A percentile compares a stretch with the other conserved stretches of the same genome.
phyloP scores from a whole-genome alignment of 2,888 invertebrate species.

The Trichopria drosophilae region DNA sequence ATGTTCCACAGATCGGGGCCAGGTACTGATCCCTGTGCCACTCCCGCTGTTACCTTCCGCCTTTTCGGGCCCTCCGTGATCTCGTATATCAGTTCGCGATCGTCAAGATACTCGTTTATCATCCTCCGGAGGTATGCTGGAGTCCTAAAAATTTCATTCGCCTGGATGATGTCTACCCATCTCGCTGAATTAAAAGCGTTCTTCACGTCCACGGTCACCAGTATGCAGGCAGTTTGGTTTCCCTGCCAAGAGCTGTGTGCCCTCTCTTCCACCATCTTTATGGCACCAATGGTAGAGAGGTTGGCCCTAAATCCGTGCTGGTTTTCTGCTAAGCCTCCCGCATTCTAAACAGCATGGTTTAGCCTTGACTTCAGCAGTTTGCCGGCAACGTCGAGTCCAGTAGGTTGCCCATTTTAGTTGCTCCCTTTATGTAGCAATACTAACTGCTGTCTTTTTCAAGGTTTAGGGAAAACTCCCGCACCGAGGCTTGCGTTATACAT shows the following conservation, averaged over 20 bases:
- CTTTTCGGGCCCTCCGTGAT: conserved; percentile 4
- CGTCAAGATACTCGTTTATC: conserved; percentile 26
- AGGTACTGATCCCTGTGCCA: conserved; percentile 13
- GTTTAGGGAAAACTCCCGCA: conserved; percentile 26
- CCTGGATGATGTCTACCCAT: too few relatives aligned
- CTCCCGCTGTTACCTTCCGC: not conserved
- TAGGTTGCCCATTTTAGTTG: too few relatives aligned
- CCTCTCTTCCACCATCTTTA: conserved; percentile 26
- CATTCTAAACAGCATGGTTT: conserved; percentile 22
- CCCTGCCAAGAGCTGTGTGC: too few relatives aligned
- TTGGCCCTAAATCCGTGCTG: conserved; percentile 23
- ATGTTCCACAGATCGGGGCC: conserved; percentile 18
- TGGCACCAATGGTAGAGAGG: conserved; percentile 29
- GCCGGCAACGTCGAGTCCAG: too few relatives aligned
- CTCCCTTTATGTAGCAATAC: too few relatives aligned
- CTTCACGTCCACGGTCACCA: too few relatives aligned
- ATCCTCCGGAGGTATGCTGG: conserved; percentile 25
- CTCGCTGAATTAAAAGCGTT: too few relatives aligned
- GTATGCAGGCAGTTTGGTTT: too few relatives aligned
- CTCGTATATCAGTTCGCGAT: conserved; percentile 24
- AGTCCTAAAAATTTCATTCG: too few relatives aligned
- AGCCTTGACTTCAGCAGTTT: too few relatives aligned
- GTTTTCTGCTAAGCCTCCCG: conserved; percentile 8
- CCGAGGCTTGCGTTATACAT: too few relatives aligned
- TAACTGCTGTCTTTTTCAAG: conserved; percentile 36